Evolutionary conservation across 2,113 vertebrate genomes (phyloP), one percentile per base, ranked within the genome.

Genomic region (Scomber japonicus): DNA sequence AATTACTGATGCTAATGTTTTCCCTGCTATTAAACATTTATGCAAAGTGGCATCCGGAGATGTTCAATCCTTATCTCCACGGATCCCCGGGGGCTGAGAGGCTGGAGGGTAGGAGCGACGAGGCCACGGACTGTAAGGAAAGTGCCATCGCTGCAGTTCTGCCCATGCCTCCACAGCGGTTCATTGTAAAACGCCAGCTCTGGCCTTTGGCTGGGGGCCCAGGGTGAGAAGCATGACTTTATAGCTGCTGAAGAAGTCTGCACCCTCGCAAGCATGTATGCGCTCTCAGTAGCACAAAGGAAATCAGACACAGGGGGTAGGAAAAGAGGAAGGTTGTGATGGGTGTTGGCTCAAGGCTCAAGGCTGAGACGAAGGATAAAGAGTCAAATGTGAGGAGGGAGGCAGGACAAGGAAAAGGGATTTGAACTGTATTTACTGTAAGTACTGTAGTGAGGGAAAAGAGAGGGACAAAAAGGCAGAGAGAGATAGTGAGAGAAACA

Each of bases 1-100:
- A 94, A 94, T 94, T 93, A 94, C 91, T 86, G 90, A 94, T 93
- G 90, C 88, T 93, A 94, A 93, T 94, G 93, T 92, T 93, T 93
- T 93, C 90, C 82, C 90, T 92, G 88, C 90, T 91, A 93, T 94
- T 93, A 93, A 94, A 93, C 91, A 91, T 93, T 91, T 91, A 94
- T 93, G 93, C 92, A 93, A 90, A 93, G 92, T 93, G 89, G 91
- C 91, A 93, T 92, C 89, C 89, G 81, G 90, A 94, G 91, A 93
- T 92, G 90, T 92, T 92, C 88, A 90, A 87, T 91, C 79, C 90
- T 90, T 91, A 93, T 93, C 90, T 88, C 56, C 82, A 66, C 56
- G 14, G 85, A 86, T 93, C 87, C 92, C 90, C 67, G 19, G 83
- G 65, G 90, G 62, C 73, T 81, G 30, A 70, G 35, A 59, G 81